Evolutionary conservation across 2,113 vertebrate genomes (phyloP).

Genomic region (Spea bombifrons): DNA sequence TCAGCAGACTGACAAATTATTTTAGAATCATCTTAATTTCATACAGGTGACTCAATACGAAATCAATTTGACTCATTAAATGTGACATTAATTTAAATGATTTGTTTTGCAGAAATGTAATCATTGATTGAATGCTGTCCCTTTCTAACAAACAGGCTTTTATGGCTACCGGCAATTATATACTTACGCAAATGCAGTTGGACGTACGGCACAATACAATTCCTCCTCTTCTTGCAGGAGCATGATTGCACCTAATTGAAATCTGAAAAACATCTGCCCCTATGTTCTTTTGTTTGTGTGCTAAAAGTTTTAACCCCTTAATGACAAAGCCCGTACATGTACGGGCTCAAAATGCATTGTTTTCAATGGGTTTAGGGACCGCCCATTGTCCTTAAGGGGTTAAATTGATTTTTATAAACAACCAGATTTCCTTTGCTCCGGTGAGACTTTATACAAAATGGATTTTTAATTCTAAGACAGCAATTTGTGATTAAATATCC

Average conservation of each 20-base stretch:
- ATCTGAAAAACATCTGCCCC: conserved; percentile 50
- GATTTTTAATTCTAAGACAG: conserved; percentile 60
- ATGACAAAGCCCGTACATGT: too few species aligned
- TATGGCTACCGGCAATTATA: conserved; percentile 28
- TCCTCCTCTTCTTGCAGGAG: conserved; percentile 32
- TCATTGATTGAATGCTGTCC: conserved; percentile 21
- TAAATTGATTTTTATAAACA: conserved; percentile 58
- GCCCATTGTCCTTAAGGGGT: too few species aligned
- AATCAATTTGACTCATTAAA: conserved; percentile 10
- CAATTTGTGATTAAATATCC: conserved; percentile 62
- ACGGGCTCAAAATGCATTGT: too few species aligned
- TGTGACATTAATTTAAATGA: conserved; percentile 3
- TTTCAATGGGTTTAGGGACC: too few species aligned
- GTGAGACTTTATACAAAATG: conserved; percentile 54
- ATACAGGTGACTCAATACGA: neutral
- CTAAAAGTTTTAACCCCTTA: conserved; percentile 46
- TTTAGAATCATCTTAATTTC: neutral
- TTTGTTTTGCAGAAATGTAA: conserved; percentile 14
- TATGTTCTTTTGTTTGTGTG: conserved; percentile 43
- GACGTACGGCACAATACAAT: conserved; percentile 7
- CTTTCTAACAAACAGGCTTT: conserved; percentile 15
- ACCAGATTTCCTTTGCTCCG: conserved; percentile 53
- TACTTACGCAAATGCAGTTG: conserved; percentile 40
- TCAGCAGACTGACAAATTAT: neutral
- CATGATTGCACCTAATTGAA: conserved; percentile 48